Evolutionary conservation across 2,113 vertebrate genomes (phyloP), one percentile per base, ranked within the genome.

Genomic region (Paraplagusia blochii): DNA sequence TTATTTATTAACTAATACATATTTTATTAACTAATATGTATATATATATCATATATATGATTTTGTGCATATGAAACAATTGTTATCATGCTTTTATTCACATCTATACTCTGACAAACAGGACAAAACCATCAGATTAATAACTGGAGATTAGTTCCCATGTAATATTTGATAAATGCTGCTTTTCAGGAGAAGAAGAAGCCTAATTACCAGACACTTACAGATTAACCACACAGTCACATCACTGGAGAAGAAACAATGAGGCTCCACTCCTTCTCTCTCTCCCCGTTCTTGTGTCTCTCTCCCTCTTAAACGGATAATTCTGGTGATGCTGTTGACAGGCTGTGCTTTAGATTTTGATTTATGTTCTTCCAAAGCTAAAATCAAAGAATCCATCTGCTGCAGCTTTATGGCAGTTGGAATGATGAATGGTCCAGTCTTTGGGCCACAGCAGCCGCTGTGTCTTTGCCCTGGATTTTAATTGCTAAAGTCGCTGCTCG

Each of bases 351-450:
- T 98, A 98, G 95, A 98, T 98, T 99, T 98, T 98, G 96, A 99
- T 99, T 98, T 98, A 99, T 99, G 96, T 97, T 99, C 95, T 97
- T 96, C 95, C 94, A 95, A 97, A 97, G 94, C 95, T 98, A 98
- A 99, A 99, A 98, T 98, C 96, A 98, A 99, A 98, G 95, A 99
- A 98, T 98, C 95, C 96, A 99, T 99, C 96, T 98, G 95, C 92
- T 95, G 95, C 95, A 97, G 94, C 96, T 99, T 98, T 98, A 98
- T 98, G 96, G 96, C 96, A 98, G 95, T 95, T 95, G 90, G 94
- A 93, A 98, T 99, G 96, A 99, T 98, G 96, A 97, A 98, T 98
- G 96, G 95, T 92, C 92, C 93, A 94, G 93, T 96, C 94, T 95
- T 91, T 91, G 91, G 95, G 94, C 95, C 95, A 93, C 93, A 95